A percentile compares a stretch with the other conserved stretches of the same genome.
phyloP scores from a whole-genome alignment of 2,888 invertebrate genomes.

The Drosophila meridionalis region DNA sequence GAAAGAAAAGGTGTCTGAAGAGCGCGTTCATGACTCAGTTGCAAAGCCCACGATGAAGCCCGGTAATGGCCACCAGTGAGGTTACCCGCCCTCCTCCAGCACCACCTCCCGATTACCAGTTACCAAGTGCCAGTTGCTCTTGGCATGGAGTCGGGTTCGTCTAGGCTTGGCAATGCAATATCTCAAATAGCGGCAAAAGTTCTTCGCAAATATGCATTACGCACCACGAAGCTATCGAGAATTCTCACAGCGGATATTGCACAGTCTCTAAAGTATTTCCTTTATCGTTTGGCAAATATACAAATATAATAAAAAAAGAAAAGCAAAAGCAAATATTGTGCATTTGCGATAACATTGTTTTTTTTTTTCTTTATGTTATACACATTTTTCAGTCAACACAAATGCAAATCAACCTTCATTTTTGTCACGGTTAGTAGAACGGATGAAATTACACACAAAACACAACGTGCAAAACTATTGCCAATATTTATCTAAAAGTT shows the following conservation, averaged over 20 bases:
- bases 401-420: constrained; percentile 25
- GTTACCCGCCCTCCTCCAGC: constrained; percentile 6
- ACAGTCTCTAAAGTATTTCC: constrained; percentile 47
- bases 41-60: constrained; percentile 31
- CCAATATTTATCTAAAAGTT: constrained; percentile 19
- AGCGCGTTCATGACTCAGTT: constrained; percentile 48
- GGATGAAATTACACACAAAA: constrained; percentile 38
- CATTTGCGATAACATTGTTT: constrained; percentile 10
- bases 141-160: constrained; percentile 24
- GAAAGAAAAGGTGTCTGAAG: constrained; percentile 65
- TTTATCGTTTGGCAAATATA: constrained; percentile 43
- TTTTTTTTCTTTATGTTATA: background rate
- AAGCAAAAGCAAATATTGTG: constrained; percentile 40
- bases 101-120: constrained; percentile 9
- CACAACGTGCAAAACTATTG: constrained; percentile 5
- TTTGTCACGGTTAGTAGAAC: constrained; percentile 44
- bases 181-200: constrained; percentile 32
- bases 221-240: constrained; percentile 31
- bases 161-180: constrained; percentile 47
- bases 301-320: constrained; percentile 33
- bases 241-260: constrained; percentile 61
- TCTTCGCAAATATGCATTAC: constrained; percentile 38
- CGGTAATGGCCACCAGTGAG: constrained; percentile 40
- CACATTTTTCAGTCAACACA: constrained; percentile 12
- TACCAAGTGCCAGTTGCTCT: constrained; percentile 6